Conservation (phyloP, 2,888 invertebrate species). For the Crepidodera aurea region DNA sequence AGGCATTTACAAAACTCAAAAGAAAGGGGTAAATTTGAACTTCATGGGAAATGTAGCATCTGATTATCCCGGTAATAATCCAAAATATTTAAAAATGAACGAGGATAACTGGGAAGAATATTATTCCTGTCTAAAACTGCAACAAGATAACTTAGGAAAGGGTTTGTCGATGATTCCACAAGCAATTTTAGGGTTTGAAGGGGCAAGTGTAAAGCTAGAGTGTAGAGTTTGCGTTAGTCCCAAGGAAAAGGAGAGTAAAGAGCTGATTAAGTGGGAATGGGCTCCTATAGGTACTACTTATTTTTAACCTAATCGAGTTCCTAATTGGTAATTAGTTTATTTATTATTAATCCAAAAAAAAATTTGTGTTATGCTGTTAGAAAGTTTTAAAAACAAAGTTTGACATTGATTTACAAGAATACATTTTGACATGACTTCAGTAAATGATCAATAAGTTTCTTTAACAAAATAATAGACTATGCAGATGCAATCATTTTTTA, state of each 20-base stretch:
- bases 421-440: too few species aligned
- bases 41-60: constrained; percentile 56
- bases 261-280: constrained; percentile 64
- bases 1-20: constrained; percentile 54
- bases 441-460: too few species aligned
- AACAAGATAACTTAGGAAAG: constrained; percentile 55
- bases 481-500: too few species aligned
- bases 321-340: too few species aligned
- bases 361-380: too few species aligned
- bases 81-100: constrained; percentile 57
- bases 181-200: constrained; percentile 61
- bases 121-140: constrained; percentile 63
- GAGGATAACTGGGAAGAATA: constrained; percentile 65
- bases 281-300: constrained; percentile 39
- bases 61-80: constrained; percentile 63
- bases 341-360: too few species aligned
- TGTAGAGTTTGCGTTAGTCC: constrained; percentile 67
- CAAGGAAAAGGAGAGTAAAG: constrained; percentile 53
- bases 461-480: too few species aligned
- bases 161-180: constrained; percentile 57
- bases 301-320: too few species aligned
- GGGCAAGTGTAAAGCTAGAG: constrained; percentile 59
- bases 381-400: too few species aligned
- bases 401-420: too few species aligned
- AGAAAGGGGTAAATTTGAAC: constrained; percentile 55